These are phyloP conservation scores for Eledone cirrhosa DNA, from an alignment of 2,888 invertebrate species.

Conservation along the genomic window DNA sequence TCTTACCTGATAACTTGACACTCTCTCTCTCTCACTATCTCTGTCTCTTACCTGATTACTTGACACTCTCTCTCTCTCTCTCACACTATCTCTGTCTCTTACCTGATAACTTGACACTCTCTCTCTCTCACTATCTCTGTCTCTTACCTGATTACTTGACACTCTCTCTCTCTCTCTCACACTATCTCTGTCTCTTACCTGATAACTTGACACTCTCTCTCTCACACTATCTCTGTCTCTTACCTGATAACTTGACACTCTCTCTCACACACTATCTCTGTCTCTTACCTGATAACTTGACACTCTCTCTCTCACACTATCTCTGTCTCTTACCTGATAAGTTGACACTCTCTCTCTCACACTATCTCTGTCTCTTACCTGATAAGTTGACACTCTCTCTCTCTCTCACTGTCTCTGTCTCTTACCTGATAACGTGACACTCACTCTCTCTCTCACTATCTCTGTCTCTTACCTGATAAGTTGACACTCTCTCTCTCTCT, in stretches of 20 bases:
- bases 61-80: constrained; percentile 41
- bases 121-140: no score
- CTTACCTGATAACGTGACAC: constrained; percentile 57
- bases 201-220: constrained; percentile 50
- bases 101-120: constrained; percentile 58
- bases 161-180: constrained; percentile 35
- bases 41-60: constrained; percentile 53
- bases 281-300: constrained; percentile 54
- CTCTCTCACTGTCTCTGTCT: no score
- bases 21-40: constrained; percentile 35
- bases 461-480: constrained; percentile 53
- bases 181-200: constrained; percentile 51
- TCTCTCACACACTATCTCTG: no score
- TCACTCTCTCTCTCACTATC: constrained; percentile 40
- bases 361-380: constrained; percentile 44
- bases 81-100: no score
- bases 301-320: constrained; percentile 41
- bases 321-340: constrained; percentile 49
- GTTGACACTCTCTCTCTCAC: constrained; percentile 46
- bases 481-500: constrained; percentile 42
- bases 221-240: background rate
- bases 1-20: constrained; percentile 56
- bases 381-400: constrained; percentile 49
- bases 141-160: constrained; percentile 55
- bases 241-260: constrained; percentile 58